A percentile compares a stretch with the other conserved stretches of the same genome.
Evolutionary conservation across 1,140 invertebrate genomes (phyloP).

Genomic region (Triops cancriformis): DNA sequence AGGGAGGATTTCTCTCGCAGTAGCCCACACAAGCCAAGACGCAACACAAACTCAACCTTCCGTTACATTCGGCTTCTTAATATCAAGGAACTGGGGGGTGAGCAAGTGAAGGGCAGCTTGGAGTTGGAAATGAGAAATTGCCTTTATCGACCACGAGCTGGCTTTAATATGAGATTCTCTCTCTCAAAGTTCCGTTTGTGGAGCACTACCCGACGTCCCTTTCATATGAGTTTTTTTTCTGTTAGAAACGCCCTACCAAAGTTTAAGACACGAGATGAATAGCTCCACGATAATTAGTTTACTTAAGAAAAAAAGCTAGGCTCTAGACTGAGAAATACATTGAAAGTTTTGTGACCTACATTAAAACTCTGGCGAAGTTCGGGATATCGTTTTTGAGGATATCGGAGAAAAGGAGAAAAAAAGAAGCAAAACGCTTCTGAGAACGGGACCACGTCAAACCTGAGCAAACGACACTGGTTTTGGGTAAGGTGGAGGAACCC

Average conservation of each 20-base stretch:
- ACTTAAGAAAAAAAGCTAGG: not conserved
- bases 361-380: too few species aligned
- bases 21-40: not conserved
- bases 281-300: constrained; percentile 6
- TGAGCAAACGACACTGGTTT: not conserved
- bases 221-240: not conserved
- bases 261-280: not conserved
- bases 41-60: constrained; percentile 8
- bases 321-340: too few species aligned
- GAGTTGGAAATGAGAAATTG: constrained; percentile 10
- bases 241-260: not conserved
- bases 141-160: constrained; percentile 8
- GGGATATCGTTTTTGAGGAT: too few species aligned
- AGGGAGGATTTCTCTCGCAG: not conserved
- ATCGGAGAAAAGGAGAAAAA: not conserved
- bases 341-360: too few species aligned
- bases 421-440: not conserved
- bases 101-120: not conserved
- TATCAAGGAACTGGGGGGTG: not conserved
- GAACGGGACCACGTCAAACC: not conserved
- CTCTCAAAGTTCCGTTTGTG: not conserved
- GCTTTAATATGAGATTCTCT: not conserved
- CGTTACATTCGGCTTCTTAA: constrained; percentile 6
- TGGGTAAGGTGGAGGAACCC: not conserved
- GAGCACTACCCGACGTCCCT: not conserved